Evolutionary conservation across 2,888 invertebrate genomes (phyloP).

Genomic region (Dimorphilus gyrociliatus): DNA sequence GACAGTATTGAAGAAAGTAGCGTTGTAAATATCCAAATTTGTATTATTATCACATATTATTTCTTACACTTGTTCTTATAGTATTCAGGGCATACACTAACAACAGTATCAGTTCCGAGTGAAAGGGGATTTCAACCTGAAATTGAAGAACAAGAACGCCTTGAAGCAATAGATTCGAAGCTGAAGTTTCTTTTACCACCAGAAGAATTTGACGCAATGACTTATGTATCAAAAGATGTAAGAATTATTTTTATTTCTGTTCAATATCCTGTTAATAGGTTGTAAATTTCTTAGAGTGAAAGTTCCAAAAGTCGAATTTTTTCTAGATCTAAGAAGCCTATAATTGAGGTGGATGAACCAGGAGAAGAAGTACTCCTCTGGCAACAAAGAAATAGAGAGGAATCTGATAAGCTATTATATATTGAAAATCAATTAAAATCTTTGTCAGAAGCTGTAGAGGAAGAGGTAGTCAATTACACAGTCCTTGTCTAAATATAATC

Average conservation of each 20-base stretch:
- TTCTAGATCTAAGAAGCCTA: no score
- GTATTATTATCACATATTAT: background rate
- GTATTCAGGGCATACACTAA: no score
- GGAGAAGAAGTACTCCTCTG: no score
- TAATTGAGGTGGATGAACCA: no score
- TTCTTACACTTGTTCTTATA: background rate
- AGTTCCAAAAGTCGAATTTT: no score
- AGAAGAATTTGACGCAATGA: constrained; percentile 18
- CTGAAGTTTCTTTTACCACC: constrained; percentile 21
- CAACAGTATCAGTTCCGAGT: constrained; percentile 13
- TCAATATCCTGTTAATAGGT: constrained; percentile 1
- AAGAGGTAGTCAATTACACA: no score
- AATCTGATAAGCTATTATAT: no score
- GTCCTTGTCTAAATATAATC: no score
- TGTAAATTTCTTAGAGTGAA: no score
- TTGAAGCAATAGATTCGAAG: constrained; percentile 21
- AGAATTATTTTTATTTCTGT: background rate
- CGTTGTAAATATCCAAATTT: background rate
- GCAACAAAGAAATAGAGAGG: no score
- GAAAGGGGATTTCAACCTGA: constrained; percentile 26
- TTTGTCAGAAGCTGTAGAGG: no score
- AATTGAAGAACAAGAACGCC: constrained; percentile 14
- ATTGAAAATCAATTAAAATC: no score
- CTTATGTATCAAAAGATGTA: constrained; percentile 1
- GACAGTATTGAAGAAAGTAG: constrained; percentile 10